Percentiles rank a stretch among this genome's conserved stretches.
These are phyloP conservation scores for Diglossa cyanea DNA, from an alignment of 2,797 vertebrate genomes.

Conservation along the genomic window DNA sequence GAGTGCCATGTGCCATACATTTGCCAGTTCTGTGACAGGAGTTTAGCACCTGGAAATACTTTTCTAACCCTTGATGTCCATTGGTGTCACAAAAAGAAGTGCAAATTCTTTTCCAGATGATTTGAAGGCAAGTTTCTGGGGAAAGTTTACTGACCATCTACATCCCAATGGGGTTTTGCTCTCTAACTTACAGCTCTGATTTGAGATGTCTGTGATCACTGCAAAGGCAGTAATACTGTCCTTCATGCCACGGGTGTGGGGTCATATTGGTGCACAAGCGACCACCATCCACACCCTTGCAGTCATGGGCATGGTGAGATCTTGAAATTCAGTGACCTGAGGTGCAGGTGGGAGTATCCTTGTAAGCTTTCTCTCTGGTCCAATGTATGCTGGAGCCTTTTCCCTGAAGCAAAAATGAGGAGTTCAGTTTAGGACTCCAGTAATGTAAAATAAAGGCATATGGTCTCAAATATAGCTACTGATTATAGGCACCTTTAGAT, in stretches of 20 bases:
- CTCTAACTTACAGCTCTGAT: background rate
- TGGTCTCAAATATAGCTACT: background rate
- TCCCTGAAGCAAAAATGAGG: background rate
- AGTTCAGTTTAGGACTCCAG: background rate
- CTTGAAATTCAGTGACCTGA: background rate
- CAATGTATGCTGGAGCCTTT: background rate
- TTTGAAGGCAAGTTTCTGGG: background rate
- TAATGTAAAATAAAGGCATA: background rate
- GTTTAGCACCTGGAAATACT: background rate
- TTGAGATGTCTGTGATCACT: background rate
- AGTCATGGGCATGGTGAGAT: background rate
- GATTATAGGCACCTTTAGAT: background rate
- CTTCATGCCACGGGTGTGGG: background rate
- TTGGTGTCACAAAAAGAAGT: background rate
- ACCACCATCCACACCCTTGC: background rate
- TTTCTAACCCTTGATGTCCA: background rate
- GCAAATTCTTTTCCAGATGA: background rate
- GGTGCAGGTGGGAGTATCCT: background rate
- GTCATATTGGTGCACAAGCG: background rate
- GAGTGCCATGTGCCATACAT: background rate
- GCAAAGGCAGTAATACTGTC: background rate
- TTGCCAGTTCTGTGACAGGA: background rate
- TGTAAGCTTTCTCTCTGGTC: background rate
- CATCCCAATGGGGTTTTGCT: background rate
- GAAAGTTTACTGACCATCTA: background rate